A percentile compares a stretch with the other conserved stretches of the same genome.
Conservation (phyloP, 2,888 invertebrate species). For the Ditula angustiorana region DNA sequence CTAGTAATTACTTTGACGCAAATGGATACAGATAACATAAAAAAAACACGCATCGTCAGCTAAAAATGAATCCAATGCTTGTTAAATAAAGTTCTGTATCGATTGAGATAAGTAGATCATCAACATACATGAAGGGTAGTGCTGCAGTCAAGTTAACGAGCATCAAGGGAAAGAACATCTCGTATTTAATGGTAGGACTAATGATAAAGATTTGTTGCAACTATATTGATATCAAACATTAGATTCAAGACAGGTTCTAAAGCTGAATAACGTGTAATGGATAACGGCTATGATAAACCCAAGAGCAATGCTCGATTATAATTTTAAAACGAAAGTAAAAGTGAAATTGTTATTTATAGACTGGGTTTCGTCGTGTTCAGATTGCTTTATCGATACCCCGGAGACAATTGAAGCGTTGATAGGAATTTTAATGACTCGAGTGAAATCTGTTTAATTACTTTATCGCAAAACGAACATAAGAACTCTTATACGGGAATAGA, state of each 20-base stretch:
- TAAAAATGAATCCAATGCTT: not conserved
- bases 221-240: constrained; percentile 8
- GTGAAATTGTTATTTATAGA: constrained; percentile 31
- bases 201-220: constrained; percentile 21
- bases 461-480: constrained; percentile 14
- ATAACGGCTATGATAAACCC: not conserved
- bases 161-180: constrained; percentile 16
- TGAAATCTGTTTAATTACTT: constrained; percentile 37
- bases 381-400: constrained; percentile 28
- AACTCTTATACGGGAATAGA: not conserved
- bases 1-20: constrained; percentile 33
- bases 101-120: not conserved
- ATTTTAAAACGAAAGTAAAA: constrained; percentile 30
- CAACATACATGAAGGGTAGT: constrained; percentile 31
- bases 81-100: constrained; percentile 9
- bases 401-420: constrained; percentile 54
- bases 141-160: constrained; percentile 27
- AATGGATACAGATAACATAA: constrained; percentile 20
- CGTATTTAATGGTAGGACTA: constrained; percentile 13
- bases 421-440: constrained; percentile 58
- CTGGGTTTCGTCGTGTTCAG: constrained; percentile 23
- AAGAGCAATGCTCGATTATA: constrained; percentile 8
- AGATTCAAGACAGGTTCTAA: not conserved
- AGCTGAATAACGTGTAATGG: not conserved
- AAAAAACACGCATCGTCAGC: not conserved